Evolutionary conservation across 2,888 invertebrate species (phyloP), one percentile per base, ranked within the genome.

Genomic region (Pristionchus maxplancki): DNA sequence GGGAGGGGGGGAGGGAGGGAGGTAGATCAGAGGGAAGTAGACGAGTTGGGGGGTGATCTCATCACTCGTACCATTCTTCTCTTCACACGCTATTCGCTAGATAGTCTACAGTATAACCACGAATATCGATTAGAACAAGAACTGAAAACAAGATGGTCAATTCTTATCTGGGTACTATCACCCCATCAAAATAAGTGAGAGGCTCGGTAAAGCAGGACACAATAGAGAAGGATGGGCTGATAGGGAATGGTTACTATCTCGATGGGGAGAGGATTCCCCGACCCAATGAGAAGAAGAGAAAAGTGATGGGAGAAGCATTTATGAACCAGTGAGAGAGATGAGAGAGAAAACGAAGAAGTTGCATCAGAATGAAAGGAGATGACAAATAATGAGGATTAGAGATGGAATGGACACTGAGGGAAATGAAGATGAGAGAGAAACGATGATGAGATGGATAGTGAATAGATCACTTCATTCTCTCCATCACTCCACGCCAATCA

Each of bases 321-420:
- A 71, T 71, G 37, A 71, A 71, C 67, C 34, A 31, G 13, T 34
- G 31, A 31, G 31, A 34, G 67, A 71, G 67, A 71, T 71, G 67
- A 71, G 67, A 17, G 20, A 20, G 20, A 20, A 20, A 71, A 71
- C 13, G 67, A 34, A 31, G 67, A 71, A 31, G 67, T 71, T 71
- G n/a, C 67, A 71, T 71, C 67, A 71, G 67, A 71, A 71, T 71
- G 67, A 71, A 71, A 34, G 20, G 67, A 71, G 11, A 31, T n/a
- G 8, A 34, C 17, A 71, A 37, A 34, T 3, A 71, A 34, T 20
- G 5, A 71, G 67, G 37, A 71, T 34, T 71, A 71, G 37, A 17
- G 67, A 71, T 67, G 67, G 34, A 15, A 34, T 67, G 67, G 67
- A 11, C 67, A 71, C 1, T 31, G 34, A 71, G 20, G n/a, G 11